Conservation (phyloP, 2,797 vertebrate species). For the Gobionotothen gibberifrons region DNA sequence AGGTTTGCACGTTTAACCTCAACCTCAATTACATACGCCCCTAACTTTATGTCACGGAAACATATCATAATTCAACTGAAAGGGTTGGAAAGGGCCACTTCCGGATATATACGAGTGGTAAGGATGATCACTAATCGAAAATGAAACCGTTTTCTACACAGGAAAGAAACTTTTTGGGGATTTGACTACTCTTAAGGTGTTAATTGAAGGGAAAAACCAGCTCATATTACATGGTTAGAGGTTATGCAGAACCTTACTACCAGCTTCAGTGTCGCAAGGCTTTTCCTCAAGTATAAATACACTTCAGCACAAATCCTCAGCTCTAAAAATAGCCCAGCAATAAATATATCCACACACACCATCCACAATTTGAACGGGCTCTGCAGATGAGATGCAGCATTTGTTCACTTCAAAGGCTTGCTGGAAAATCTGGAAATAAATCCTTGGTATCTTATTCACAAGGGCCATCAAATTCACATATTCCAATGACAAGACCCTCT, state of each 20-base stretch:
- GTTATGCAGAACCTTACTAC: conserved; percentile 14
- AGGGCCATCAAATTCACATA: conserved; percentile 38
- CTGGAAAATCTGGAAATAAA: conserved; percentile 63
- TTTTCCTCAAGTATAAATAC: conserved; percentile 65
- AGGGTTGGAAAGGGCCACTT: conserved; percentile 24
- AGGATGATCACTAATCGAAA: conserved; percentile 38
- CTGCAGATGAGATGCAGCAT: conserved; percentile 53
- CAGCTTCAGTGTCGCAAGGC: conserved; percentile 43
- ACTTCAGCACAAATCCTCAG: conserved; percentile 61
- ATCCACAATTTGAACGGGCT: conserved; percentile 55
- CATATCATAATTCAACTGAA: conserved; percentile 35
- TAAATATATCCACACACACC: conserved; percentile 60
- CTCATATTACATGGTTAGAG: conserved; percentile 27
- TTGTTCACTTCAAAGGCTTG: conserved; percentile 65
- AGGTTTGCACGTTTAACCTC: conserved; percentile 60
- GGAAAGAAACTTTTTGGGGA: conserved; percentile 42
- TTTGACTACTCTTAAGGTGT: conserved; percentile 47
- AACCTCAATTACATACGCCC: conserved; percentile 40
- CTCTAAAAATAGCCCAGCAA: conserved; percentile 77
- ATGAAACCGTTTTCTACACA: conserved; percentile 46
- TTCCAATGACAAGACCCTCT: conserved; percentile 31
- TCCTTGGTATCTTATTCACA: conserved; percentile 50
- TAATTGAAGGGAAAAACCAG: conserved; percentile 55
- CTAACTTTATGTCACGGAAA: conserved; percentile 34
- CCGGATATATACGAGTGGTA: conserved; percentile 6